Evolutionary conservation across 1,140 invertebrate genomes (phyloP).

Genomic region (Penaeus chinensis): DNA sequence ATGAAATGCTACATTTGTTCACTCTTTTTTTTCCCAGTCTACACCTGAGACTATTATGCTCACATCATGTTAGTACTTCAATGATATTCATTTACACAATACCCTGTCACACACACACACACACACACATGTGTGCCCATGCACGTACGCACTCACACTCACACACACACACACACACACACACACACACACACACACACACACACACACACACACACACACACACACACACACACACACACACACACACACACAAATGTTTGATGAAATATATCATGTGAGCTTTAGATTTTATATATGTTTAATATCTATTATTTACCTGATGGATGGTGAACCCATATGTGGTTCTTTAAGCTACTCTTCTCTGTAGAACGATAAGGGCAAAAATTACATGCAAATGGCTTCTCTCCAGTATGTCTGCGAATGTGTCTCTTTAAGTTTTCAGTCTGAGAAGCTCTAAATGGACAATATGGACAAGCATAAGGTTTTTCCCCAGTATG

Average conservation of each 20-base stretch:
- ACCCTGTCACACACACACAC: neutral
- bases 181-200: constrained; percentile 4
- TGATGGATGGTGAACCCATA: constrained; percentile 48
- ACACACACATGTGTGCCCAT: neutral
- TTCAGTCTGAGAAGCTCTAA: constrained; percentile 52
- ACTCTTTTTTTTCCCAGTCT: no score
- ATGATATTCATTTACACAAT: no score
- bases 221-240: neutral
- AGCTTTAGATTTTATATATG: neutral
- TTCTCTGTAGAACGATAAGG: constrained; percentile 47
- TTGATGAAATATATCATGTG: neutral
- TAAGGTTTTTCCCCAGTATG: constrained; percentile 50
- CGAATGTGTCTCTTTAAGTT: constrained; percentile 50
- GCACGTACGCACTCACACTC: neutral
- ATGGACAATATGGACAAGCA: constrained; percentile 50
- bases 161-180: neutral
- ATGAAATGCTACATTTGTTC: no score
- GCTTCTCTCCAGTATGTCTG: constrained; percentile 49
- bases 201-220: neutral
- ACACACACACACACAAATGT: constrained; percentile 5
- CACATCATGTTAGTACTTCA: no score
- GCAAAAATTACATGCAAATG: constrained; percentile 45
- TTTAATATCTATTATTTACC: neutral
- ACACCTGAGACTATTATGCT: no score
- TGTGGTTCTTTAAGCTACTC: constrained; percentile 46